phyloP scores from a whole-genome alignment of 2,797 vertebrate genomes.

The Lagocephalus sceleratus region DNA sequence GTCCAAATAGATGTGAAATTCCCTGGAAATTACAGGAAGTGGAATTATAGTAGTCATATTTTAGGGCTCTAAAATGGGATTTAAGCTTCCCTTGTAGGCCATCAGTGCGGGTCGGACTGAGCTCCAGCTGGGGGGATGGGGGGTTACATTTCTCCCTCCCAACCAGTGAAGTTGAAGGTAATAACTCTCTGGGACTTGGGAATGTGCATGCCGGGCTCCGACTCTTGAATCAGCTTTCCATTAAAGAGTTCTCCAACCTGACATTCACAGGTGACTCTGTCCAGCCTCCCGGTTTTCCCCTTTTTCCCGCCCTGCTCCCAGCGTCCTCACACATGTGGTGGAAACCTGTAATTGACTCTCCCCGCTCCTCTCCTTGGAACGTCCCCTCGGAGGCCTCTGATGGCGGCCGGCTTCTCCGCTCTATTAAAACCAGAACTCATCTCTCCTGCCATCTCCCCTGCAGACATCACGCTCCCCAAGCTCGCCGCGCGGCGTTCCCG shows the following conservation, averaged over 20 bases:
- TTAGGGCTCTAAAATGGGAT: too few relatives aligned
- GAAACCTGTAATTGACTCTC: slow-evolving; percentile 12
- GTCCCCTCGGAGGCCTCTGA: slow-evolving; percentile 58
- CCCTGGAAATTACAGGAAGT: too few relatives aligned
- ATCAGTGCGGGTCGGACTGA: too few relatives aligned
- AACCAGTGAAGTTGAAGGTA: not conserved
- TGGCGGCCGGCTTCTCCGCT: slow-evolving; percentile 61
- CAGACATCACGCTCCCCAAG: too few relatives aligned
- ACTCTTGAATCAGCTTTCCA: slow-evolving; percentile 32
- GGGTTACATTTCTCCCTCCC: not conserved
- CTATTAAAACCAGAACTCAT: slow-evolving; percentile 64
- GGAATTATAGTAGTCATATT: too few relatives aligned
- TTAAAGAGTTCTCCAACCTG: slow-evolving; percentile 35
- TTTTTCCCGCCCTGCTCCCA: slow-evolving; percentile 4
- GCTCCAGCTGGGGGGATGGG: too few relatives aligned
- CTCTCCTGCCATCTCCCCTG: slow-evolving; percentile 64
- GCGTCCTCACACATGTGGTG: slow-evolving; percentile 18
- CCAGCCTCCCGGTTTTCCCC: slow-evolving; percentile 8
- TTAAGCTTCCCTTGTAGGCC: too few relatives aligned
- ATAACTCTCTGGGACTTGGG: not conserved
- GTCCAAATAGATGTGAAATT: too few relatives aligned
- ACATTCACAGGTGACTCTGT: slow-evolving; percentile 33
- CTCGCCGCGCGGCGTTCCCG: slow-evolving; percentile 49
- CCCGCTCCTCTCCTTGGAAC: slow-evolving; percentile 56
- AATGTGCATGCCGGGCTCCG: not conserved